Percentiles rank a stretch among this genome's conserved stretches.
phyloP scores from a whole-genome alignment of 2,888 invertebrate genomes.

The Strigamia crassipes region DNA sequence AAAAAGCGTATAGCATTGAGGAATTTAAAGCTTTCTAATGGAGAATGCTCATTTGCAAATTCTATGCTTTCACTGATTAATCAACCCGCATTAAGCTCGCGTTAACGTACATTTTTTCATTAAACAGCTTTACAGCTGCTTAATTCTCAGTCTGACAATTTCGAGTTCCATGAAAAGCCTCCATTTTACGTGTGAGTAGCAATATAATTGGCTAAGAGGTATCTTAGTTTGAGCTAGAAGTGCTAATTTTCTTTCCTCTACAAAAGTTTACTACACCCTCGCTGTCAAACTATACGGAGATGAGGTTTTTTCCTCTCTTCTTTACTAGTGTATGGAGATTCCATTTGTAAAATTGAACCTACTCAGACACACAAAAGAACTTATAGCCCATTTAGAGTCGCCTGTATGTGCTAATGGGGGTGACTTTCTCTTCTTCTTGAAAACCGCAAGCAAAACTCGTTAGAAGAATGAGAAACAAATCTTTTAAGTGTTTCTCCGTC shows the following conservation, averaged over 20 bases:
- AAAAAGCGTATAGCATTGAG: not conserved
- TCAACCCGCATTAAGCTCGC: conserved; percentile 19
- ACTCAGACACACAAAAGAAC: conserved; percentile 36
- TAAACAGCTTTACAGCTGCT: conserved; percentile 40
- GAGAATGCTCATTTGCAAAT: conserved; percentile 37
- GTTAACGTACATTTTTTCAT: conserved; percentile 33
- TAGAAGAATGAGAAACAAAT: conserved; percentile 37
- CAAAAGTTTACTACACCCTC: conserved; percentile 10
- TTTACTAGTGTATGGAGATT: conserved; percentile 17
- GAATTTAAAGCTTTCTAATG: conserved; percentile 12
- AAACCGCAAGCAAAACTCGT: conserved; percentile 42
- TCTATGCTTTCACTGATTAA: conserved; percentile 28
- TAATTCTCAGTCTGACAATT: conserved; percentile 32
- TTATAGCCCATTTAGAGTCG: conserved; percentile 42
- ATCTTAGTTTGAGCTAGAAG: conserved; percentile 33
- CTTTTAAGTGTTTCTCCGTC: conserved; percentile 38
- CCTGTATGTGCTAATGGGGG: conserved; percentile 29
- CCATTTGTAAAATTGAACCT: conserved; percentile 40
- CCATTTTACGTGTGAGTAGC: conserved; percentile 32
- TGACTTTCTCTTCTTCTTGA: conserved; percentile 13
- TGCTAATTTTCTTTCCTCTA: conserved; percentile 26
- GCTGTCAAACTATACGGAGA: conserved; percentile 21
- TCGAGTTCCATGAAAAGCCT: conserved; percentile 28
- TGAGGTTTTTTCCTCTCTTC: not conserved
- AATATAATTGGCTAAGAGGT: conserved; percentile 31